Conservation (phyloP, 1,140 invertebrate species). For the Acyrthosiphon pisum region DNA sequence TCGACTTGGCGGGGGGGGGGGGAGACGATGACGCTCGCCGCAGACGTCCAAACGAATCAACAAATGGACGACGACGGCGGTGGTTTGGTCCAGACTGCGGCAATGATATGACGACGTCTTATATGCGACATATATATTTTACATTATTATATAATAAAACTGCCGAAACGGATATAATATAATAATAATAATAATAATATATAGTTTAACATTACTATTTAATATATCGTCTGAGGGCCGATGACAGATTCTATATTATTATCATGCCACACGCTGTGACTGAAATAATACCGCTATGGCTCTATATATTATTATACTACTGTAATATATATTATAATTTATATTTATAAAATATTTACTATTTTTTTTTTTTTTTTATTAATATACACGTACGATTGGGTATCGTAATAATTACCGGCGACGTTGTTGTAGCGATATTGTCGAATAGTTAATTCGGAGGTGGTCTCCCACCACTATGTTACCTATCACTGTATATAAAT, state of each 20-base stretch:
- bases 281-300: not conserved
- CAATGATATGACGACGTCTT: not conserved
- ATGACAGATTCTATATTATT: not conserved
- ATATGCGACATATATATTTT: not conserved
- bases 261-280: not conserved
- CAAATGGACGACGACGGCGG: not conserved
- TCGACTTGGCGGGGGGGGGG: no score
- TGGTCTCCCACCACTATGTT: no score
- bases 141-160: not conserved
- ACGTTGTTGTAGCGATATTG: no score
- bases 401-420: no score
- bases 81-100: not conserved
- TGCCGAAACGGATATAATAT: not conserved
- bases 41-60: slow-evolving; percentile 13
- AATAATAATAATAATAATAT: not conserved
- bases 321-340: not conserved
- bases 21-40: not conserved
- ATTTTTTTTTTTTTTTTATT: no score
- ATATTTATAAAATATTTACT: no score
- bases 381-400: no score
- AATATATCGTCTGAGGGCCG: not conserved
- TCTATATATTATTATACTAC: no score
- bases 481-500: no score
- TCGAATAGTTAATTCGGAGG: no score
- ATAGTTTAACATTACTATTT: slow-evolving; percentile 4